phyloP scores from a whole-genome alignment of 2,113 vertebrate species.

The Edolisoma coerulescens region DNA sequence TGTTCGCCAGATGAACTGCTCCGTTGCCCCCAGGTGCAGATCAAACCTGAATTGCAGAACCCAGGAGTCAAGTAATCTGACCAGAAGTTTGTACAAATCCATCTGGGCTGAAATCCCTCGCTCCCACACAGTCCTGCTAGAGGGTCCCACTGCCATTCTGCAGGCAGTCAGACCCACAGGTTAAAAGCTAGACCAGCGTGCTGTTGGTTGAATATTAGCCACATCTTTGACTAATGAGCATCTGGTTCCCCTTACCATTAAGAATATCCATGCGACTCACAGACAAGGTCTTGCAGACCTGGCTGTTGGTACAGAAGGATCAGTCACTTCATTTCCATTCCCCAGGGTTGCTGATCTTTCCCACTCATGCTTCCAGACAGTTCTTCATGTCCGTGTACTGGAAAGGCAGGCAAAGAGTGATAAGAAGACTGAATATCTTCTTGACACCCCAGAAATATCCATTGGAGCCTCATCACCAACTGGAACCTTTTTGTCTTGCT shows the following conservation, averaged over 20 bases:
- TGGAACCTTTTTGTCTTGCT: neutral
- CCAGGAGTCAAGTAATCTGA: neutral
- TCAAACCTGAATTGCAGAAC: neutral
- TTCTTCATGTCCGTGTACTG: neutral
- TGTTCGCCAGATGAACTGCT: neutral
- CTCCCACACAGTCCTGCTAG: neutral
- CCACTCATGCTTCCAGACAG: neutral
- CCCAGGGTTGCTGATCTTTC: neutral
- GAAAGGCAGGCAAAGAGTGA: neutral
- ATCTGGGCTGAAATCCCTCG: neutral
- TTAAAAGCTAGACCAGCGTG: neutral
- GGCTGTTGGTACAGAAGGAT: neutral
- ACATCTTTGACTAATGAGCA: conserved; percentile 27
- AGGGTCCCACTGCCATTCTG: neutral
- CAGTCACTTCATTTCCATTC: neutral
- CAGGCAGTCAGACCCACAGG: neutral
- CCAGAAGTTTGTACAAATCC: neutral
- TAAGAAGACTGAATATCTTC: neutral
- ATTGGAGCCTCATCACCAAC: neutral
- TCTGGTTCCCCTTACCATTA: conserved; percentile 27
- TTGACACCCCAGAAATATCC: neutral
- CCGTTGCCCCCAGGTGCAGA: neutral
- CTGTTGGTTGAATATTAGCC: neutral
- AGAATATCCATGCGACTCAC: neutral
- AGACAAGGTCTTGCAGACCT: neutral